A percentile compares a stretch with the other conserved stretches of the same genome.
These are phyloP conservation scores for Cyrtonyx montezumae DNA, from an alignment of 2,113 vertebrate genomes.

Conservation along the genomic window DNA sequence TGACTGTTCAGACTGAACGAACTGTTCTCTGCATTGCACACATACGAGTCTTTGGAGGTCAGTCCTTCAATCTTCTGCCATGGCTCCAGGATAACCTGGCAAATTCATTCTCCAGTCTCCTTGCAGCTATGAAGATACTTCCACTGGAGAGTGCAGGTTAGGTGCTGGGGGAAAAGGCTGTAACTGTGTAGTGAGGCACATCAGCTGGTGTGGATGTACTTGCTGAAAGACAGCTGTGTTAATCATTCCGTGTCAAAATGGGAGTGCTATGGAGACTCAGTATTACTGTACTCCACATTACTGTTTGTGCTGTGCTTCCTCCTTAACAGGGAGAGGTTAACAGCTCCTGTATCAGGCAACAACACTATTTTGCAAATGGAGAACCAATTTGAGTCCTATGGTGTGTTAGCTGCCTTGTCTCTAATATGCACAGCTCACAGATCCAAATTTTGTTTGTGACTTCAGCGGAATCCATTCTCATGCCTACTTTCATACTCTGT, in stretches of 20 bases:
- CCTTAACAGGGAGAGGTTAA: neutral
- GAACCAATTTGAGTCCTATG: neutral
- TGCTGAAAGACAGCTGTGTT: neutral
- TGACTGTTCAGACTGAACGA: neutral
- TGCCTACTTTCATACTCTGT: neutral
- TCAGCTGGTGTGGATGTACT: neutral
- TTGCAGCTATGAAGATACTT: neutral
- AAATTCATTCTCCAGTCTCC: neutral
- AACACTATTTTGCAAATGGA: neutral
- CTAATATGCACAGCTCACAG: neutral
- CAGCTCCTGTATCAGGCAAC: neutral
- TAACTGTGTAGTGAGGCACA: neutral
- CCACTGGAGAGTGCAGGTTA: neutral
- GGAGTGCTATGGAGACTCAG: neutral
- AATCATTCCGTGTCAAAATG: neutral
- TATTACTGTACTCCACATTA: neutral
- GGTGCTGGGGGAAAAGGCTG: neutral
- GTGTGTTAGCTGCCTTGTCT: neutral
- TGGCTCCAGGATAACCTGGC: neutral
- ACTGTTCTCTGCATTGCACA: neutral
- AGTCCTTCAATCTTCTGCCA: neutral
- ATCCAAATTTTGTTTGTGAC: neutral
- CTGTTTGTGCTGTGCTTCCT: neutral
- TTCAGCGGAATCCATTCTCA: neutral
- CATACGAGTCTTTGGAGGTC: neutral